Percentiles rank a stretch among this genome's conserved stretches.
These are phyloP conservation scores for Hydrochoerus hydrochaeris DNA, from an alignment of 2,113 vertebrate species.

Conservation along the genomic window DNA sequence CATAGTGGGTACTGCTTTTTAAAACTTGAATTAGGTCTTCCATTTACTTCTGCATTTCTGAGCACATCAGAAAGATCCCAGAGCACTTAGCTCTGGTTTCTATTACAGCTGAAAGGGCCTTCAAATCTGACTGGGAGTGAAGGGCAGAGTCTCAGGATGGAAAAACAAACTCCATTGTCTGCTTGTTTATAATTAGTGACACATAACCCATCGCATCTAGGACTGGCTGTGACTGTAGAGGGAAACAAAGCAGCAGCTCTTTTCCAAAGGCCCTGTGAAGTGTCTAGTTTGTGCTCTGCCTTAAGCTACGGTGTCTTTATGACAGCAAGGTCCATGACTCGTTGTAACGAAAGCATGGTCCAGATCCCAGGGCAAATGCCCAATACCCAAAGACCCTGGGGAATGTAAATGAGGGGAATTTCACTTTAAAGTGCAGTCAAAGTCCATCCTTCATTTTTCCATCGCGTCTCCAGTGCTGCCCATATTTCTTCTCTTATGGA, in stretches of 20 bases:
- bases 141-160: constrained; percentile 61
- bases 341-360: neutral
- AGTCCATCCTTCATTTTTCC: constrained; percentile 42
- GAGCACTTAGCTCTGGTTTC: constrained; percentile 66
- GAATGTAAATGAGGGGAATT: neutral
- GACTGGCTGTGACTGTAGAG: constrained; percentile 71
- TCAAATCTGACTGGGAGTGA: constrained; percentile 10
- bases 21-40: neutral
- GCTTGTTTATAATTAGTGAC: constrained; percentile 76
- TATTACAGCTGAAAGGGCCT: constrained; percentile 68
- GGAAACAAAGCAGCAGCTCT: constrained; percentile 66
- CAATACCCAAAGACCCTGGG: neutral
- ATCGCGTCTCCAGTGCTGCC: neutral
- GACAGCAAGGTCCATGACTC: neutral
- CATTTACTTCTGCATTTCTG: constrained; percentile 15
- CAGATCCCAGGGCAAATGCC: constrained; percentile 28
- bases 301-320: constrained; percentile 29
- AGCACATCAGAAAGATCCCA: neutral
- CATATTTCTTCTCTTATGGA: neutral
- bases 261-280: constrained; percentile 43
- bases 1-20: neutral
- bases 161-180: constrained; percentile 79
- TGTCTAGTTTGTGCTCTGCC: neutral
- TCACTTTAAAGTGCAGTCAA: constrained; percentile 40
- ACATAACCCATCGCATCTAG: constrained; percentile 61